Base-by-base conservation (phyloP, 2,113 vertebrate genomes). In the Blennius ocellaris region DNA sequence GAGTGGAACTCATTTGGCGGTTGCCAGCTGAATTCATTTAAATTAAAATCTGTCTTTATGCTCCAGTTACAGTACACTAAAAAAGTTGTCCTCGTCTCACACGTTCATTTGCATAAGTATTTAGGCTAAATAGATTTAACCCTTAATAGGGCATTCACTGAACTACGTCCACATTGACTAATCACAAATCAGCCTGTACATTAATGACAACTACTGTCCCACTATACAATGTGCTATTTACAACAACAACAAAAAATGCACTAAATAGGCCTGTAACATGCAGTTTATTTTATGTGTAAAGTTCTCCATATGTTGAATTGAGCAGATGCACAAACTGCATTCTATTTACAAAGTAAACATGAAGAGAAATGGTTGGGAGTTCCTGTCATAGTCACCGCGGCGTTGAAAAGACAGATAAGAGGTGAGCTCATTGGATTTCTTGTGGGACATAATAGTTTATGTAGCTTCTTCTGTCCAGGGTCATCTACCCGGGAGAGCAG, bases 1-100 rank as follows among this genome's bases (percentile, higher is more conserved):
- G 81, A 91, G 86, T 89, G 87, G 90, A 92, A 92, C 62, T 78
- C 70, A 86, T 85, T 80, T 67, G 69, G 30, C 60, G 9, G 36
- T 76, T 69, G 70, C 81, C 64, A 69, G 57, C 40, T 75, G 54
- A 76, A 78, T 86, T 81, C 38, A 83, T 80, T 67, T 45, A 61
- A 73, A 69, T 82, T 47, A 68, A 69, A 83, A 77, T 71, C 40
- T 16, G 52, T 73, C 44, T 73, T 54, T 64, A 69, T 58, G 47
- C 78, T 75, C 41, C 43, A 60, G 47, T 74, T 56, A 52, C 41
- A 43, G 49, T 10, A n/a, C 30, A 14, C 58, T 41, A 53, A 60
- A 62, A 62, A 60, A 65, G 8, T 17, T 3, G 14, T 8, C 61
- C 50, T 7, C 7, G 41, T 73, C 63, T 16, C 55, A 48, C 45